Percentiles rank a stretch among this genome's conserved stretches.
These are phyloP conservation scores for Flexamia atlantica DNA, from an alignment of 2,888 invertebrate species.

Conservation along the genomic window DNA sequence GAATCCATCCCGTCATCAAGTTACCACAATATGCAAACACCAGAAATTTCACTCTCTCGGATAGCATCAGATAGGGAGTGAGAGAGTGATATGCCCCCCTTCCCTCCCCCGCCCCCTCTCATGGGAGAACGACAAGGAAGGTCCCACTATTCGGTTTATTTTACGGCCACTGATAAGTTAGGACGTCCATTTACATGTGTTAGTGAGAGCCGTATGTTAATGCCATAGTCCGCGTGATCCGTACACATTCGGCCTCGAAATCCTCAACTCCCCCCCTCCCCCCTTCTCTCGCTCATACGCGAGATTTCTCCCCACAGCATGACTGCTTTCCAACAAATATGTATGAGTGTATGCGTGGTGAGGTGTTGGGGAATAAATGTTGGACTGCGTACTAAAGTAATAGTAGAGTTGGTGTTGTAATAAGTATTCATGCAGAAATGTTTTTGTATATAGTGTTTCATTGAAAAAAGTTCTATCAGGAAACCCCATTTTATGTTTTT, in stretches of 20 bases:
- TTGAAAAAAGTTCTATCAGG: no score
- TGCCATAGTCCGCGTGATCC: not conserved
- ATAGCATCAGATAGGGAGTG: constrained; percentile 3
- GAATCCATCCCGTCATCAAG: constrained; percentile 24
- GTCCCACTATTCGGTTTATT: constrained; percentile 27
- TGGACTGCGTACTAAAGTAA: no score
- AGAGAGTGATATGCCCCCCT: constrained; percentile 1
- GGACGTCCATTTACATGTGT: constrained; percentile 23
- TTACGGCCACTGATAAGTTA: constrained; percentile 20
- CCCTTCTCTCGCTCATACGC: not conserved
- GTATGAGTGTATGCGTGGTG: no score
- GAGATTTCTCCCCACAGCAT: no score
- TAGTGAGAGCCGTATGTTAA: constrained; percentile 10
- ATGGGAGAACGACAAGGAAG: not conserved
- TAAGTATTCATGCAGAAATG: no score
- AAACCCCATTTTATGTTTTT: no score
- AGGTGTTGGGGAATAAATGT: no score
- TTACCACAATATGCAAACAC: constrained; percentile 20
- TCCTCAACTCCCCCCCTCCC: not conserved
- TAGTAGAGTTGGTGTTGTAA: no score
- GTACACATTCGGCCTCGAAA: not conserved
- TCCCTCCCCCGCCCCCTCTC: not conserved
- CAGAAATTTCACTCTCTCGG: not conserved
- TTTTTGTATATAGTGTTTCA: no score
- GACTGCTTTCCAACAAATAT: no score